These are phyloP conservation scores for Rhagium mordax DNA, from an alignment of 2,888 invertebrate species.

Conservation along the genomic window DNA sequence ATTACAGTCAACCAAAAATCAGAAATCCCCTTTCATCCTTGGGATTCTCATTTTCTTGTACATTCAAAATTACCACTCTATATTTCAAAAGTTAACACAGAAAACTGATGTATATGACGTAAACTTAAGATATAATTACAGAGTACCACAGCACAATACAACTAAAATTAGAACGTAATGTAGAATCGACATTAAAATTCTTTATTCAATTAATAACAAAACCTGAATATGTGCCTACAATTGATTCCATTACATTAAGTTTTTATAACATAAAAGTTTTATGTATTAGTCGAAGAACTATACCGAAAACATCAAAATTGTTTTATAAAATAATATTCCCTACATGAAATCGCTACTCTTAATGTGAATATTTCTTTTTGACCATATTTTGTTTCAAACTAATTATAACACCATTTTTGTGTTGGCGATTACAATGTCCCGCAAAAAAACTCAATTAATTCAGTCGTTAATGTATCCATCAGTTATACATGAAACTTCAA, in stretches of 20 bases:
- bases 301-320: not conserved
- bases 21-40: too few species aligned
- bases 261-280: not conserved
- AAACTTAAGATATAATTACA: too few species aligned
- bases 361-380: not conserved
- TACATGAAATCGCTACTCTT: not conserved
- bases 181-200: not conserved
- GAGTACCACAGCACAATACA: too few species aligned
- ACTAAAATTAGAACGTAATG: too few species aligned
- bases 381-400: conserved; percentile 11
- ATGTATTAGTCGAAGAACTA: not conserved
- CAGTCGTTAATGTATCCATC: conserved; percentile 21
- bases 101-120: too few species aligned
- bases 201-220: not conserved
- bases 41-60: too few species aligned
- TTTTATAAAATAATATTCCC: not conserved
- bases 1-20: too few species aligned
- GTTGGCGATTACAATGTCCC: conserved; percentile 10
- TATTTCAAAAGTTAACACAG: too few species aligned
- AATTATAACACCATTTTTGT: conserved; percentile 21
- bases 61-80: too few species aligned
- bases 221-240: not conserved
- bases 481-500: conserved; percentile 20
- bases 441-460: conserved; percentile 28
- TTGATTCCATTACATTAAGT: not conserved